Base-by-base conservation (phyloP, 2,113 vertebrate genomes). In the Halcyon malimbica region DNA sequence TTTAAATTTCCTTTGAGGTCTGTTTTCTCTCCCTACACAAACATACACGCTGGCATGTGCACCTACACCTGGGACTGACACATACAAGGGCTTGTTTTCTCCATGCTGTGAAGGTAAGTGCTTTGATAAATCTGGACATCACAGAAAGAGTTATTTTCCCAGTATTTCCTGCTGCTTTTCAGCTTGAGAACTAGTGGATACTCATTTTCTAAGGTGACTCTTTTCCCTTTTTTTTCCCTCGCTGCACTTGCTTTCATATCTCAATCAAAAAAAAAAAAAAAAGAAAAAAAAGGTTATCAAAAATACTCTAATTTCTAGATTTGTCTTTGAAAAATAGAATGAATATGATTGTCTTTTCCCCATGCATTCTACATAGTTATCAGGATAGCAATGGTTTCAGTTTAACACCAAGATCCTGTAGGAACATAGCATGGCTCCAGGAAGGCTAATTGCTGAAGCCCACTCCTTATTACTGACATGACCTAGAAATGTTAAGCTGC, bases 181-280 rank as follows among this genome's bases (percentile, higher is more conserved):
- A 92, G 75, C 94, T 97, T 74, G 59, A 92, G 90, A 91, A 97
- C 92, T 92, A 63, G 71, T 64, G 56, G 70, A 93, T 93, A 67
- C 78, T 95, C 71, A 94, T 97, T 97, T 98, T 89, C 95, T 94
- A 87, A 96, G 78, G 69, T 93, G 90, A 62, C 62, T 79, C 15
- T 64, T 62, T 24, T 33, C 10, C 64, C 28, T 70, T 35, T 16
- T 26, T 26, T 10, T 24, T 28, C 10, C 50, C 13, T 53, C 18
- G 3, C 48, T 89, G 63, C 48, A 71, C 57, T 91, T 94, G 70
- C 63, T 79, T 78, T 90, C 24, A 41, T n/a, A 94, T 57, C 54
- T 63, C 83, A 51, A 65, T 53, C 21, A 39, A 44, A 51, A 51
- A 50, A 50, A 50, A 25, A 51, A 50, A 50, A 50, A 25, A 50